phyloP scores from a whole-genome alignment of 2,797 vertebrate species.

The Carcharodon carcharias region DNA sequence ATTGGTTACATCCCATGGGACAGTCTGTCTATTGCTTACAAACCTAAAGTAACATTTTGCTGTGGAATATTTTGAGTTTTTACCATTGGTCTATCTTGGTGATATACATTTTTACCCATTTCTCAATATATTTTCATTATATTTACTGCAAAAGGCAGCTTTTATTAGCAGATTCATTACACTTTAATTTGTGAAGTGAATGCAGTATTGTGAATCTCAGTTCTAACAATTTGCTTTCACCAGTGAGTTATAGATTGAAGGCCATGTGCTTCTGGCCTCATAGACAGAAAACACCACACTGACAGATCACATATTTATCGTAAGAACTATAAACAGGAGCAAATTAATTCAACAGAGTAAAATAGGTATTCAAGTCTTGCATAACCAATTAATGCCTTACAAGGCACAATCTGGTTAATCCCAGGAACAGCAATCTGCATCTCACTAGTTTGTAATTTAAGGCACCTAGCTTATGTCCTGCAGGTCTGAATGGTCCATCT shows the following conservation, averaged over 20 bases:
- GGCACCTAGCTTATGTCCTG: neutral
- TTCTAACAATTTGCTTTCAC: neutral
- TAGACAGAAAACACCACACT: neutral
- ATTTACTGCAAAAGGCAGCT: neutral
- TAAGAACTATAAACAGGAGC: neutral
- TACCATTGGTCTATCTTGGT: neutral
- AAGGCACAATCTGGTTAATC: neutral
- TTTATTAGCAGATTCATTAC: neutral
- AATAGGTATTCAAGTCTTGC: neutral
- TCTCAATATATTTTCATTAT: neutral
- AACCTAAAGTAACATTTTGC: neutral
- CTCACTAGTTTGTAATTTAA: neutral
- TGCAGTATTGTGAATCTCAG: neutral
- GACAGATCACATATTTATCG: neutral
- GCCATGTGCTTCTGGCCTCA: neutral
- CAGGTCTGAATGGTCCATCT: neutral
- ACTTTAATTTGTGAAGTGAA: neutral
- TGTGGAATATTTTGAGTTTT: neutral
- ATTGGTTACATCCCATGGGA: neutral
- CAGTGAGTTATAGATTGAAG: neutral
- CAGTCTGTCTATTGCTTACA: neutral
- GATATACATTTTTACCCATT: neutral
- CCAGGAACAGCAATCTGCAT: neutral
- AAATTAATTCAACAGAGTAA: neutral
- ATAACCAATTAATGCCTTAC: neutral